Percentiles rank a stretch among this genome's conserved stretches.
phyloP scores from a whole-genome alignment of 2,888 invertebrate genomes.

The Eristalis tenax region DNA sequence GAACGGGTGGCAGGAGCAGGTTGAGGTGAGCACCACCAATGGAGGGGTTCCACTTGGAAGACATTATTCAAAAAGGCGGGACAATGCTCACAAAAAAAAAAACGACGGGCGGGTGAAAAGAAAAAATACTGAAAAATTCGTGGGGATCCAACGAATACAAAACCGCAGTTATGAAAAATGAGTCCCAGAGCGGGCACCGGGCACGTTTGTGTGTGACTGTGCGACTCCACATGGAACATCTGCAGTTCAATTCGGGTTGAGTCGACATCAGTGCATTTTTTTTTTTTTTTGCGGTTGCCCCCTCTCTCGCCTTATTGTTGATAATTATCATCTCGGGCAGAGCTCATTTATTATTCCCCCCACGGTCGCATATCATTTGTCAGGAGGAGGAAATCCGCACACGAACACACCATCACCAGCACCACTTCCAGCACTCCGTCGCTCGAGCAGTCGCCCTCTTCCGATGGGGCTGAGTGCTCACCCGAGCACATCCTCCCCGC shows the following conservation, averaged over 20 bases:
- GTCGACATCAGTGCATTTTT: slow-evolving; percentile 50
- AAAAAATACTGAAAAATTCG: background rate
- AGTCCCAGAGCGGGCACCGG: slow-evolving; percentile 6
- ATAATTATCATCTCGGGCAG: slow-evolving; percentile 69
- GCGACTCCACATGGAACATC: slow-evolving; percentile 60
- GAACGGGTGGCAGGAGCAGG: background rate
- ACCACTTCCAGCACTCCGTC: background rate
- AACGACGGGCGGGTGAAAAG: background rate
- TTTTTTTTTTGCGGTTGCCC: slow-evolving; percentile 3
- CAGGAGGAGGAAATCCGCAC: slow-evolving; percentile 71
- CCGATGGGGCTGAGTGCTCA: background rate
- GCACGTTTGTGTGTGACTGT: background rate
- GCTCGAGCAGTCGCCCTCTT: slow-evolving; percentile 17
- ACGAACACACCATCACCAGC: slow-evolving; percentile 32
- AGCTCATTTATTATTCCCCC: slow-evolving; percentile 70
- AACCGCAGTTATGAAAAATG: slow-evolving; percentile 71
- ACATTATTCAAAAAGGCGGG: slow-evolving; percentile 63
- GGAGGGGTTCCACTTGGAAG: slow-evolving; percentile 31
- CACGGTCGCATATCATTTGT: slow-evolving; percentile 70
- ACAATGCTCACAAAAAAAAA: slow-evolving; percentile 20
- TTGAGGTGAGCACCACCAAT: slow-evolving; percentile 14
- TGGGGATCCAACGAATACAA: slow-evolving; percentile 20
- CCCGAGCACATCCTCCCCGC: slow-evolving; percentile 12
- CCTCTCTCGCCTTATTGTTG: slow-evolving; percentile 18
- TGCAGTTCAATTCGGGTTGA: slow-evolving; percentile 49